Conservation (phyloP, 2,888 invertebrate genomes). For the Dascillus cervinus region DNA sequence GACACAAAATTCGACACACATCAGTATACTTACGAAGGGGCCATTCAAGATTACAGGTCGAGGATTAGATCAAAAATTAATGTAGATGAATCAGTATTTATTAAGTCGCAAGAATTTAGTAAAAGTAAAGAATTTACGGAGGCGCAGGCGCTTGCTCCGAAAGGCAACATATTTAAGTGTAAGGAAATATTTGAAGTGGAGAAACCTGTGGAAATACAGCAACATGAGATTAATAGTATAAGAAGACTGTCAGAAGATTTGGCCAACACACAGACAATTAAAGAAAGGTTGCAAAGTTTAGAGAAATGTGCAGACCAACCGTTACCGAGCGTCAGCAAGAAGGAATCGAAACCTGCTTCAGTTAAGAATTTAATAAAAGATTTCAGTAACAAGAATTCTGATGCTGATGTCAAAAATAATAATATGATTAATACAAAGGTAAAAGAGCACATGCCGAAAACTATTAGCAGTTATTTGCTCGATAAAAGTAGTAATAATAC, state of each 20-base stretch:
- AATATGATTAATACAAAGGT: slow-evolving; percentile 24
- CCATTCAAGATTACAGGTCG: slow-evolving; percentile 79
- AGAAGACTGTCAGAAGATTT: slow-evolving; percentile 56
- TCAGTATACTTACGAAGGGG: slow-evolving; percentile 82
- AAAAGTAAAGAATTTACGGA: slow-evolving; percentile 34
- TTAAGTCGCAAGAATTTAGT: slow-evolving; percentile 21
- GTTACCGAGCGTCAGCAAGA: slow-evolving; percentile 20
- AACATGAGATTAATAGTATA: slow-evolving; percentile 38
- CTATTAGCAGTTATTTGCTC: slow-evolving; percentile 29
- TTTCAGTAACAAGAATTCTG: slow-evolving; percentile 16
- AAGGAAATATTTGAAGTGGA: slow-evolving; percentile 76
- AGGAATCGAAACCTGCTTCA: slow-evolving; percentile 12
- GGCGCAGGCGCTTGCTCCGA: slow-evolving; percentile 48
- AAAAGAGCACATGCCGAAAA: slow-evolving; percentile 13
- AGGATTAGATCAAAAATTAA: slow-evolving; percentile 52
- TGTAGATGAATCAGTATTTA: slow-evolving; percentile 33
- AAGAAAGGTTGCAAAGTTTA: slow-evolving; percentile 62
- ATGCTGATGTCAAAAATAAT: slow-evolving; percentile 21
- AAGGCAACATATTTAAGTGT: slow-evolving; percentile 73
- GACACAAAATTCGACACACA: slow-evolving; percentile 60
- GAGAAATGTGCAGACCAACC: slow-evolving; percentile 57
- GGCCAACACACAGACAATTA: slow-evolving; percentile 59
- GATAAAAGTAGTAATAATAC: slow-evolving; percentile 18
- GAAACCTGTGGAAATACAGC: slow-evolving; percentile 44
- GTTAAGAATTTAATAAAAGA: slow-evolving; percentile 19